Conservation (phyloP, 2,888 invertebrate genomes). For the Deilephila porcellus region DNA sequence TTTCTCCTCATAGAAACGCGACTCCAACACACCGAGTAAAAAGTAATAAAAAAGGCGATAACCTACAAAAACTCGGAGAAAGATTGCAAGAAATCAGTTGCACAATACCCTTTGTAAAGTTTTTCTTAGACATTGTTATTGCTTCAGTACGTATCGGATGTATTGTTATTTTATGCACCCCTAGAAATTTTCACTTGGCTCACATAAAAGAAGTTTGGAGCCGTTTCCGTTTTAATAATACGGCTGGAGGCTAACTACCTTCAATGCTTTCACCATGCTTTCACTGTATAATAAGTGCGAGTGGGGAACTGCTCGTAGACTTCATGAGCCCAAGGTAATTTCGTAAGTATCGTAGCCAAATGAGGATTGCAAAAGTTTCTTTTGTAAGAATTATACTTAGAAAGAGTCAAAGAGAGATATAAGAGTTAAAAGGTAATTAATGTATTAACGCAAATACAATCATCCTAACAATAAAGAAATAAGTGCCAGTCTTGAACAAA, state of each 20-base stretch:
- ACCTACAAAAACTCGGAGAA: not conserved
- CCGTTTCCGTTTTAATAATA: conserved; percentile 74
- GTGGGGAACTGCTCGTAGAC: not conserved
- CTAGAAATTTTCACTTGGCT: conserved; percentile 59
- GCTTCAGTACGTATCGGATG: conserved; percentile 40
- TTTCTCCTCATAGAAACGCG: not conserved
- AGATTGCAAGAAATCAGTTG: conserved; percentile 14
- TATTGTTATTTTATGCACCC: conserved; percentile 83
- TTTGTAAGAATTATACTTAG: too few relatives aligned
- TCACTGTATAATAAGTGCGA: not conserved
- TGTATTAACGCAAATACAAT: too few relatives aligned
- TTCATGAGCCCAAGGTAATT: not conserved
- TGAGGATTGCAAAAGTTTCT: too few relatives aligned
- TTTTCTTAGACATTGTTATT: not conserved
- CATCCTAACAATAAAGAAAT: too few relatives aligned
- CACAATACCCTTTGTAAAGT: conserved; percentile 1
- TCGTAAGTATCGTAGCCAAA: too few relatives aligned
- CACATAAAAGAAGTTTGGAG: conserved; percentile 58
- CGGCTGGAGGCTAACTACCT: conserved; percentile 35
- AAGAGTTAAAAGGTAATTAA: too few relatives aligned
- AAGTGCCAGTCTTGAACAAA: too few relatives aligned
- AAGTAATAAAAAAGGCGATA: not conserved
- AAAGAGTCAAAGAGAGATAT: too few relatives aligned
- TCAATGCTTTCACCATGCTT: conserved; percentile 24
- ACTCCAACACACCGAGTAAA: not conserved